A percentile compares a stretch with the other conserved stretches of the same genome.
Conservation (phyloP, 1,140 invertebrate species). For the Pachypeltis micranthus region DNA sequence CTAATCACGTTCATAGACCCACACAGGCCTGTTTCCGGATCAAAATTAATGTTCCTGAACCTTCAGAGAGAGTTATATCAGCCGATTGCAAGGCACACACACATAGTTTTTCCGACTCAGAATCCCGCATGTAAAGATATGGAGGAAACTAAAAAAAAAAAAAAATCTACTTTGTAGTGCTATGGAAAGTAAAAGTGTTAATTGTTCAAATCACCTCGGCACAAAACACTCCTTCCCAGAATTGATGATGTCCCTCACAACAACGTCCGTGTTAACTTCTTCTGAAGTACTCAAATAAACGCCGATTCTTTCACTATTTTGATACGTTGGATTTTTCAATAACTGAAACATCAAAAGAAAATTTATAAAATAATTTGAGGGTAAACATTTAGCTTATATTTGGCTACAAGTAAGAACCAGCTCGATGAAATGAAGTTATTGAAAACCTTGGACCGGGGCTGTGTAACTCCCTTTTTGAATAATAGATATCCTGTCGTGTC, state of each 20-base stretch:
- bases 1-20: too few species aligned
- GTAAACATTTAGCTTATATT: neutral
- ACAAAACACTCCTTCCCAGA: slow-evolving; percentile 39
- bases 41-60: too few species aligned
- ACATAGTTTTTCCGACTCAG: neutral
- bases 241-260: slow-evolving; percentile 36
- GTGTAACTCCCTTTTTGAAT: neutral
- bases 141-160: too few species aligned
- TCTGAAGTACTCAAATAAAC: slow-evolving; percentile 40
- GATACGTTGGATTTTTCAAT: neutral
- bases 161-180: neutral
- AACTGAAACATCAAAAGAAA: neutral
- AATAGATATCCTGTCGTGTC: neutral
- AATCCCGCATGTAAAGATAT: neutral
- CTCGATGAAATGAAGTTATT: neutral
- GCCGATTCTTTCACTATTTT: slow-evolving; percentile 31
- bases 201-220: slow-evolving; percentile 32
- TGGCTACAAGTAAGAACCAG: neutral
- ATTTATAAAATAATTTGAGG: neutral
- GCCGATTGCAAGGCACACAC: neutral
- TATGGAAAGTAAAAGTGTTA: slow-evolving; percentile 5
- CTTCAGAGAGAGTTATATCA: too few species aligned
- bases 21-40: too few species aligned
- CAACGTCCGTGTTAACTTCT: slow-evolving; percentile 37
- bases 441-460: neutral